Evolutionary conservation across 1,140 invertebrate genomes (phyloP).

Genomic region (Neodiprion virginianus): DNA sequence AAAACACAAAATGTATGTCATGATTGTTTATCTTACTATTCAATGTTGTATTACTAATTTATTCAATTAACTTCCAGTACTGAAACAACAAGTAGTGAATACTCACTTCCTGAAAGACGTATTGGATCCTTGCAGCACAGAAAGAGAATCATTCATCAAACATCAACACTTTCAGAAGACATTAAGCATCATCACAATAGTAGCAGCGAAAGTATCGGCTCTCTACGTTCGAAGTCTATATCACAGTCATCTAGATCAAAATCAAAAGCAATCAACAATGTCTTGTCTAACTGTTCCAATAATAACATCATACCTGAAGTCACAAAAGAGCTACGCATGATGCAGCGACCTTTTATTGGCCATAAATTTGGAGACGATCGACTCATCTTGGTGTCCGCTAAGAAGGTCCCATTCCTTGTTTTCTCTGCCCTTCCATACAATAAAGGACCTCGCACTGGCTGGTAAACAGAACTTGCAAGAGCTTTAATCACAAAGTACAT

Average conservation of each 20-base stretch:
- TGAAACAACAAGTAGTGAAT: slow-evolving; percentile 66
- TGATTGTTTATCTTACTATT: slow-evolving; percentile 17
- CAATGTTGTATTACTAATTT: slow-evolving; percentile 20
- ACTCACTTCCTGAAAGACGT: slow-evolving; percentile 64
- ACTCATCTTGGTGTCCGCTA: slow-evolving; percentile 74
- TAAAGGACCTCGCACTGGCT: slow-evolving; percentile 69
- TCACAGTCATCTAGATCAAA: slow-evolving; percentile 50
- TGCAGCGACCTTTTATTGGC: slow-evolving; percentile 64
- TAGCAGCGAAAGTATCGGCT: slow-evolving; percentile 75
- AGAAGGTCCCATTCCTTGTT: slow-evolving; percentile 79
- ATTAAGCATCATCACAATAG: slow-evolving; percentile 71
- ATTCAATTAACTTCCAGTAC: slow-evolving; percentile 56
- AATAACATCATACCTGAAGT: slow-evolving; percentile 57
- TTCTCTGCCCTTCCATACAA: slow-evolving; percentile 85
- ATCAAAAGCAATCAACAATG: slow-evolving; percentile 47
- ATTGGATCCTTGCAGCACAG: slow-evolving; percentile 62
- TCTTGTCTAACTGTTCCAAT: slow-evolving; percentile 43
- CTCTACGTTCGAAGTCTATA: slow-evolving; percentile 50
- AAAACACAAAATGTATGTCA: no score
- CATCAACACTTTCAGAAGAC: slow-evolving; percentile 63
- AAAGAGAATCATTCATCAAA: slow-evolving; percentile 63
- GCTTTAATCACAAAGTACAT: slow-evolving; percentile 10
- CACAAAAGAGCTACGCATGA: slow-evolving; percentile 53
- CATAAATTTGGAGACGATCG: slow-evolving; percentile 78
- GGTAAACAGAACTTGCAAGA: slow-evolving; percentile 59